A percentile compares a stretch with the other conserved stretches of the same genome.
These are phyloP conservation scores for Alosa sapidissima DNA, from an alignment of 2,797 vertebrate species.

Conservation along the genomic window DNA sequence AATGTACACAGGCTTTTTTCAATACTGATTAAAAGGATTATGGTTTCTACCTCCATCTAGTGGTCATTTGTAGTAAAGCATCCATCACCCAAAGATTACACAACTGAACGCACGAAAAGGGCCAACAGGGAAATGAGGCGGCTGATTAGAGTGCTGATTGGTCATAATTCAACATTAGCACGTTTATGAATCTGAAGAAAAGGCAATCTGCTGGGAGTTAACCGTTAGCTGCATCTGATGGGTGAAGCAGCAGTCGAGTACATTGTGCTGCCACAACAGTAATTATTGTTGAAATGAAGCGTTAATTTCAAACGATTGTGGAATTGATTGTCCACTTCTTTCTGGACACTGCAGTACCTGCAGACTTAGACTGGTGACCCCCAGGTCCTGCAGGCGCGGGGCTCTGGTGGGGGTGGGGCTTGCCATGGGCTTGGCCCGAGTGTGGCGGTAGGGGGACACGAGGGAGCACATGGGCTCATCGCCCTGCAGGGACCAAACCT, in stretches of 20 bases:
- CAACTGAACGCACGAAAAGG: background rate
- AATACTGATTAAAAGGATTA: slow-evolving; percentile 1
- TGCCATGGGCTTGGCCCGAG: slow-evolving; percentile 51
- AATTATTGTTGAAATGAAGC: background rate
- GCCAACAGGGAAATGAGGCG: slow-evolving; percentile 11
- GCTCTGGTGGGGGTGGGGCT: slow-evolving; percentile 58
- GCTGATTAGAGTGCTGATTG: slow-evolving; percentile 29
- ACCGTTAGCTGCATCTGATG: background rate
- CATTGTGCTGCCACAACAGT: background rate
- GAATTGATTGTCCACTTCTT: background rate
- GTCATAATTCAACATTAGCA: background rate
- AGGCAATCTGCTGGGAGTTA: background rate
- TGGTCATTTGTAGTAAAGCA: background rate
- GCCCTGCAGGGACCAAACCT: slow-evolving; percentile 18
- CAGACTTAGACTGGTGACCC: slow-evolving; percentile 49
- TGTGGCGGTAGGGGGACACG: slow-evolving; percentile 46
- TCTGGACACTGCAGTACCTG: slow-evolving; percentile 39
- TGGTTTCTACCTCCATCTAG: background rate
- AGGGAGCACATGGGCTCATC: slow-evolving; percentile 40
- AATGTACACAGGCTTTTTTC: background rate
- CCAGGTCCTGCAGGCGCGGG: slow-evolving; percentile 55
- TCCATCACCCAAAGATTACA: background rate
- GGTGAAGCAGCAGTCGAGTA: background rate
- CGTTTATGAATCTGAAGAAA: background rate
- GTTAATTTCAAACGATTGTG: background rate